These are phyloP conservation scores for Zonotrichia leucophrys DNA, from an alignment of 2,113 vertebrate genomes.

Conservation along the genomic window DNA sequence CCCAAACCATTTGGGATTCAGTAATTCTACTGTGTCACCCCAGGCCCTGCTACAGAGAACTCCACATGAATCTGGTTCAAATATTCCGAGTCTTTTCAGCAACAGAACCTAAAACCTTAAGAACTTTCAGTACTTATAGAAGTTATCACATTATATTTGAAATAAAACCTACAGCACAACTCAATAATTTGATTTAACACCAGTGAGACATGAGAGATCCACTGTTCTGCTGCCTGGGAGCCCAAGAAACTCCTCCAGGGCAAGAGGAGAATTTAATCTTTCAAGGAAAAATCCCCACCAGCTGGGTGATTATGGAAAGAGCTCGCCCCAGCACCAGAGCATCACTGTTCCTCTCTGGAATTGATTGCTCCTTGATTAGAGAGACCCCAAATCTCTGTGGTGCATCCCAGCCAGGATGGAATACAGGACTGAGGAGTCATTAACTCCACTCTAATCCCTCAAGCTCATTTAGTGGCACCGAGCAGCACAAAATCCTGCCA, in stretches of 20 bases:
- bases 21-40: background rate
- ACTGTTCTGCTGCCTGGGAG: background rate
- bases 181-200: fast-evolving
- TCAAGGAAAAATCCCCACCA: background rate
- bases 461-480: background rate
- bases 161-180: background rate
- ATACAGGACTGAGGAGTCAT: background rate
- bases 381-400: background rate
- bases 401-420: background rate
- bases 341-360: background rate
- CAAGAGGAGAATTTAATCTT: background rate
- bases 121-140: background rate
- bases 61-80: fast-evolving
- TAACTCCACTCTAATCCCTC: constrained; percentile 22
- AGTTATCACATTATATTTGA: fast-evolving
- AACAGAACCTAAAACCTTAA: background rate
- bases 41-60: background rate
- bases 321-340: background rate
- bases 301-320: fast-evolving
- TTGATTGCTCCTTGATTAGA: background rate
- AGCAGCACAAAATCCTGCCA: background rate
- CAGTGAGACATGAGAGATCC: background rate
- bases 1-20: background rate
- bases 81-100: fast-evolving
- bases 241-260: background rate